A percentile compares a stretch with the other conserved stretches of the same genome.
phyloP scores from a whole-genome alignment of 1,140 invertebrate genomes.

The Rhizoglyphus robini region DNA sequence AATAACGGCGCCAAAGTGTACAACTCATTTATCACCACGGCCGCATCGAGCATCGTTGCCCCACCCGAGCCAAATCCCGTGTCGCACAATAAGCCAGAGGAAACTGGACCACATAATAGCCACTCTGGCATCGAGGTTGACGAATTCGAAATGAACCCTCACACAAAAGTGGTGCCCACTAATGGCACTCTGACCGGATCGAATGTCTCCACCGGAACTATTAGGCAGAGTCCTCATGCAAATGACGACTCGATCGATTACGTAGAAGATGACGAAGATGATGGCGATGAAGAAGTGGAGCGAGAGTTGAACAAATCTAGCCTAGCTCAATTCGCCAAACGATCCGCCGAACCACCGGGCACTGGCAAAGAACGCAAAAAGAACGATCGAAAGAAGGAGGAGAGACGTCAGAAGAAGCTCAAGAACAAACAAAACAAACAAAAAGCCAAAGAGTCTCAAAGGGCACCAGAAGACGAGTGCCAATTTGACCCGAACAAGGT shows the following conservation, averaged over 20 bases:
- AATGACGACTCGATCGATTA: neutral
- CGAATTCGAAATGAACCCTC: constrained; percentile 4
- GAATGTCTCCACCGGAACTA: too few relatives aligned
- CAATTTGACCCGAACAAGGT: neutral
- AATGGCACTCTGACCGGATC: neutral
- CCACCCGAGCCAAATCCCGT: neutral
- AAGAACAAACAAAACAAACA: neutral
- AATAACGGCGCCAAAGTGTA: neutral
- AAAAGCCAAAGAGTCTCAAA: neutral
- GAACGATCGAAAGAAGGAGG: neutral
- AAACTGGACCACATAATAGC: neutral
- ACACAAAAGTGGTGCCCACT: neutral
- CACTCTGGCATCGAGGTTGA: neutral
- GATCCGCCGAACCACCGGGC: neutral
- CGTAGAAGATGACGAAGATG: neutral
- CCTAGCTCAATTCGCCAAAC: neutral
- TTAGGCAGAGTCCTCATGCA: too few relatives aligned
- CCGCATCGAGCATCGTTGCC: neutral
- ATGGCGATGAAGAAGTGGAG: neutral
- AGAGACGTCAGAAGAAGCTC: neutral
- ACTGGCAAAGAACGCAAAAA: neutral
- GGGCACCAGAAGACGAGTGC: neutral
- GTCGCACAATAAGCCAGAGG: neutral
- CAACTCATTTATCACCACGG: neutral
- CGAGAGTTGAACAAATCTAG: neutral